These are phyloP conservation scores for Xanthorhoe spadicearia DNA, from an alignment of 2,888 invertebrate species.

Conservation along the genomic window DNA sequence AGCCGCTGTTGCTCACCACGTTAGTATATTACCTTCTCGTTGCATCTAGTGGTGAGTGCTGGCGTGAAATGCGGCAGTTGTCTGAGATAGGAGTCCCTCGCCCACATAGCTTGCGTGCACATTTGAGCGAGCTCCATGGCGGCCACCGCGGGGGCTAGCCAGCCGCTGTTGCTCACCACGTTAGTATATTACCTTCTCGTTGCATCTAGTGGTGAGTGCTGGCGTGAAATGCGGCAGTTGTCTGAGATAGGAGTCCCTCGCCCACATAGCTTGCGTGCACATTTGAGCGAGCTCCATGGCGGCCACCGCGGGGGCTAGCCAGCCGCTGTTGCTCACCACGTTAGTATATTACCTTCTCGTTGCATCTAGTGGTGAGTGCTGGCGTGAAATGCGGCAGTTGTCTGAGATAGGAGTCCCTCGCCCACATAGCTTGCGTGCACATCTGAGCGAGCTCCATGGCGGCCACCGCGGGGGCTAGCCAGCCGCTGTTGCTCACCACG, in stretches of 20 bases:
- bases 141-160: conserved; percentile 98
- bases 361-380: too few species aligned
- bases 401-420: too few species aligned
- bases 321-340: conserved; percentile 93
- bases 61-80: conserved; percentile 97
- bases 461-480: conserved; percentile 98
- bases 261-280: conserved; percentile 58
- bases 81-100: conserved; percentile 98
- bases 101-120: conserved; percentile 99
- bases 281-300: conserved; percentile 99
- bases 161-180: too few species aligned
- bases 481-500: conserved; percentile 93
- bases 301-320: conserved; percentile 98
- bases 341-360: too few species aligned
- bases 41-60: conserved; percentile 94
- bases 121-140: conserved; percentile 99
- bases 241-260: too few species aligned
- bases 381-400: too few species aligned
- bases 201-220: too few species aligned
- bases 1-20: too few species aligned
- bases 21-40: conserved; percentile 24
- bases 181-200: too few species aligned
- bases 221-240: too few species aligned
- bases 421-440: conserved; percentile 58
- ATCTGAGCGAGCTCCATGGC: conserved; percentile 99